Conservation (phyloP, 2,888 invertebrate genomes). For the Epistrophella euchroma region DNA sequence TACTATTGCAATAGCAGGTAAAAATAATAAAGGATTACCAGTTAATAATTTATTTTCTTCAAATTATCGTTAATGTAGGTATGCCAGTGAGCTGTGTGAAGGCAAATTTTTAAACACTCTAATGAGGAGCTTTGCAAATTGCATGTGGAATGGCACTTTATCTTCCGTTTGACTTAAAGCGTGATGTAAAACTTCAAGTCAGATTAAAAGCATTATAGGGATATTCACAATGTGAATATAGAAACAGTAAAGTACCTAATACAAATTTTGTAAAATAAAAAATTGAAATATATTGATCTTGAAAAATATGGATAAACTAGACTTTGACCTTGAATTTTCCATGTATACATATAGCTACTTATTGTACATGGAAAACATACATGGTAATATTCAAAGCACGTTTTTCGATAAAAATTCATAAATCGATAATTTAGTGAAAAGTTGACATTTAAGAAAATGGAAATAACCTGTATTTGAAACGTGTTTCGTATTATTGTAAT, state of each 20-base stretch:
- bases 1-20: slow-evolving; percentile 22
- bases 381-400: too few relatives aligned
- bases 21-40: slow-evolving; percentile 33
- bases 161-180: slow-evolving; percentile 4
- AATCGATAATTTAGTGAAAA: too few relatives aligned
- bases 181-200: slow-evolving; percentile 12
- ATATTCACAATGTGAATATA: slow-evolving; percentile 11
- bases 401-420: too few relatives aligned
- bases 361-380: too few relatives aligned
- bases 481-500: too few relatives aligned
- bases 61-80: slow-evolving; percentile 51
- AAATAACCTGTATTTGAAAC: too few relatives aligned
- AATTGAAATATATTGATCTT: too few relatives aligned
- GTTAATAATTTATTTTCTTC: slow-evolving; percentile 56
- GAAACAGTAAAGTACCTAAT: slow-evolving; percentile 11
- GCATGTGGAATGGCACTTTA: slow-evolving; percentile 50
- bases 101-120: slow-evolving; percentile 25
- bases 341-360: too few relatives aligned
- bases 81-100: not conserved
- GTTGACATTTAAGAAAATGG: too few relatives aligned
- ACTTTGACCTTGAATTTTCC: too few relatives aligned
- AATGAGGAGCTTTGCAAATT: slow-evolving; percentile 27
- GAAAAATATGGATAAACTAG: too few relatives aligned
- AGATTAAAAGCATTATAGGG: slow-evolving; percentile 12
- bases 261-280: too few relatives aligned